phyloP scores from a whole-genome alignment of 2,113 vertebrate genomes.

The Lophochroa leadbeateri region DNA sequence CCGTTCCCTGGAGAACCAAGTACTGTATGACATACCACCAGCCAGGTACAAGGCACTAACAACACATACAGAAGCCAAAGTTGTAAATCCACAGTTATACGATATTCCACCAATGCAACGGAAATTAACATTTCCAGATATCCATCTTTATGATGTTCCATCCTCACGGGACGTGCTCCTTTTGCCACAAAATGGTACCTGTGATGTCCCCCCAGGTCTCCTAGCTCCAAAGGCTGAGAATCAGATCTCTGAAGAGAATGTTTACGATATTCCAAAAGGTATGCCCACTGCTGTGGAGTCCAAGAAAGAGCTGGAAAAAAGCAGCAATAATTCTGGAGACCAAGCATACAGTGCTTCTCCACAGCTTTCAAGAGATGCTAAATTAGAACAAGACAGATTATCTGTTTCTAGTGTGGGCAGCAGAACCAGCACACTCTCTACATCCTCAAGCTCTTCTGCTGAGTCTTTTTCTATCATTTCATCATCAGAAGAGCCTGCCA shows the following conservation, averaged over 20 bases:
- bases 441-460: slow-evolving; percentile 69
- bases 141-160: slow-evolving; percentile 48
- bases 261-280: slow-evolving; percentile 77
- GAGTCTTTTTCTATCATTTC: slow-evolving; percentile 58
- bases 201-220: slow-evolving; percentile 35
- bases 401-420: slow-evolving; percentile 65
- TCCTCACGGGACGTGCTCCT: not conserved
- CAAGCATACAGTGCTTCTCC: not conserved
- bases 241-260: slow-evolving; percentile 60
- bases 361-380: not conserved
- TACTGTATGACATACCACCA: slow-evolving; percentile 63
- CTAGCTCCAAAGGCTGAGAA: slow-evolving; percentile 64
- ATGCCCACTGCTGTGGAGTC: not conserved
- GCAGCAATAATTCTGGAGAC: not conserved
- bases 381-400: slow-evolving; percentile 10
- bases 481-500: slow-evolving; percentile 72
- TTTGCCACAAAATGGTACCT: not conserved
- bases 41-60: not conserved
- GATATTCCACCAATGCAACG: slow-evolving; percentile 20
- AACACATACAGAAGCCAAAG: not conserved
- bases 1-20: not conserved
- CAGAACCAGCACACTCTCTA: slow-evolving; percentile 80
- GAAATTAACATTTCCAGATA: slow-evolving; percentile 24
- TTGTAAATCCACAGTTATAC: not conserved
- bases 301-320: not conserved